Evolutionary conservation across 2,113 vertebrate genomes (phyloP).

Genomic region (Sciurus niger): DNA sequence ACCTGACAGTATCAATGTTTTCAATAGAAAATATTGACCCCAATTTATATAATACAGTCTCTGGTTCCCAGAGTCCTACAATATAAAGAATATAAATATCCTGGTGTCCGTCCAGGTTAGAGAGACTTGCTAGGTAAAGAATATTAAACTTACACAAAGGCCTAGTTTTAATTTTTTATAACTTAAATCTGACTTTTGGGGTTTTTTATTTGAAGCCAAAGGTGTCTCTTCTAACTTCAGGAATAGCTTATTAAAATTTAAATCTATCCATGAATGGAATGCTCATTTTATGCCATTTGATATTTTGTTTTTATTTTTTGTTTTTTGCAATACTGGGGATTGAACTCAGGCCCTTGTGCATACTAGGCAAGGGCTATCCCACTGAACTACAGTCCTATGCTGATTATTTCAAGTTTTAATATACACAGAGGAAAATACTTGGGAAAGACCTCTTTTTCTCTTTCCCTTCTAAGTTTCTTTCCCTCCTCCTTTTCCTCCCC

Average conservation of each 20-base stretch:
- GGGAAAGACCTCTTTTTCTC: constrained; percentile 37
- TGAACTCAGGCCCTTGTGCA: too few species aligned
- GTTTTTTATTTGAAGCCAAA: constrained; percentile 62
- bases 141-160: constrained; percentile 10
- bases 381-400: not conserved
- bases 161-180: constrained; percentile 62
- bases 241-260: constrained; percentile 73
- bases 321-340: too few species aligned
- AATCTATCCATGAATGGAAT: constrained; percentile 42
- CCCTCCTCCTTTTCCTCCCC: not conserved
- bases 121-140: constrained; percentile 12
- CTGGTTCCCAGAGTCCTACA: not conserved
- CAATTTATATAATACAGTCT: constrained; percentile 4
- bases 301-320: too few species aligned
- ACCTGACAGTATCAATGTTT: not conserved
- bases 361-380: too few species aligned
- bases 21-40: constrained; percentile 58
- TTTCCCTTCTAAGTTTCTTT: constrained; percentile 6
- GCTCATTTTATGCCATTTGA: constrained; percentile 65
- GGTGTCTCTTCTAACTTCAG: constrained; percentile 45
- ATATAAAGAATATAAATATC: not conserved
- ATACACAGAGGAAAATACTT: constrained; percentile 8
- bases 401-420: constrained; percentile 76
- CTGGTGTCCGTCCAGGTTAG: not conserved
- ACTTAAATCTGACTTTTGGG: constrained; percentile 44